A percentile compares a stretch with the other conserved stretches of the same genome.
Evolutionary conservation across 2,888 invertebrate species (phyloP).

Genomic region (Leptinotarsa peninsularis): DNA sequence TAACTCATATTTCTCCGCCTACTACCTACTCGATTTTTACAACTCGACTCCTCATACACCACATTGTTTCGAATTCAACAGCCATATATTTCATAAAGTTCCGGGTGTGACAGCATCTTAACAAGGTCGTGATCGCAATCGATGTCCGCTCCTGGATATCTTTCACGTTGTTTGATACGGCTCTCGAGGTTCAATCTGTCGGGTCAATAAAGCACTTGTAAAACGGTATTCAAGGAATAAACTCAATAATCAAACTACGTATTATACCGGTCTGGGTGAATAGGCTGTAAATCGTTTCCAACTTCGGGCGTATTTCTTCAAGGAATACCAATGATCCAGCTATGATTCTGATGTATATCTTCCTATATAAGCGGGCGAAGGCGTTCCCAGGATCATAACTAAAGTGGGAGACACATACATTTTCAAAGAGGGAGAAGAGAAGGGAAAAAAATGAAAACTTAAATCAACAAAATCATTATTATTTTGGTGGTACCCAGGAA

Average conservation of each 20-base stretch:
- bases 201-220: slow-evolving; percentile 9
- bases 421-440: too few species aligned
- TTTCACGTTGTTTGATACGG: slow-evolving; percentile 2
- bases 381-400: too few species aligned
- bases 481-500: too few species aligned
- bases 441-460: too few species aligned
- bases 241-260: slow-evolving; percentile 3
- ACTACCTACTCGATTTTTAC: neutral
- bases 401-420: too few species aligned
- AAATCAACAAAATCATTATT: too few species aligned
- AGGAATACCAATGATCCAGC: neutral
- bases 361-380: too few species aligned
- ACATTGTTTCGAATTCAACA: neutral
- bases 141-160: slow-evolving; percentile 11
- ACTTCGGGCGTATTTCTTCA: neutral
- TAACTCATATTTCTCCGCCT: neutral
- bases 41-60: neutral
- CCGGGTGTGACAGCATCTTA: neutral
- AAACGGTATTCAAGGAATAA: slow-evolving; percentile 11
- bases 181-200: neutral
- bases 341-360: too few species aligned
- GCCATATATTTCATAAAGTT: neutral
- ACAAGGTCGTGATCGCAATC: slow-evolving; percentile 13
- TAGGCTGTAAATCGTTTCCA: slow-evolving; percentile 7
- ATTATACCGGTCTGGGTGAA: neutral